phyloP scores from a whole-genome alignment of 2,888 invertebrate species.

The Agrochola macilenta region DNA sequence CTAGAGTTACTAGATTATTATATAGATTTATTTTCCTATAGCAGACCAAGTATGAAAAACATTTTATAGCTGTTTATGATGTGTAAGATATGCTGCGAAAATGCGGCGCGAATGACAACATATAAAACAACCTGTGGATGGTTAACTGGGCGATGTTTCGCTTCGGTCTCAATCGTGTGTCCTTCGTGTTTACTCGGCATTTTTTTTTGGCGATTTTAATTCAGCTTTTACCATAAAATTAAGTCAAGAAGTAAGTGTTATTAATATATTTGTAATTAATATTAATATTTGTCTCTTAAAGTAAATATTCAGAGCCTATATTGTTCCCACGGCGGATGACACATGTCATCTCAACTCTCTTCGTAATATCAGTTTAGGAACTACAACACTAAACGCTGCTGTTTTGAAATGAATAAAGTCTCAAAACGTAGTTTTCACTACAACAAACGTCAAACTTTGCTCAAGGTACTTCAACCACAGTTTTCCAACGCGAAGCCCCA shows the following conservation, averaged over 20 bases:
- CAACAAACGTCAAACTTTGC: conserved; percentile 16
- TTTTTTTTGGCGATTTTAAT: background rate
- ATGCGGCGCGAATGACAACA: conserved; percentile 28
- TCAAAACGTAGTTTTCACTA: background rate
- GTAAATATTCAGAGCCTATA: background rate
- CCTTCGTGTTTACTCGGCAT: background rate
- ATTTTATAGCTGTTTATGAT: conserved; percentile 66
- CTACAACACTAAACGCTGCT: background rate
- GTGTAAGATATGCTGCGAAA: conserved; percentile 65
- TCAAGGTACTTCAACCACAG: conserved; percentile 9
- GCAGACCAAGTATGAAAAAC: conserved; percentile 26
- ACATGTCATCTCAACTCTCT: background rate
- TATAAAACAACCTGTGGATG: conserved; percentile 50
- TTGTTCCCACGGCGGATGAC: background rate
- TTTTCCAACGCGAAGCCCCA: background rate
- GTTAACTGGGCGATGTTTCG: background rate
- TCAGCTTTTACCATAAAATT: background rate
- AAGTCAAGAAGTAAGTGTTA: background rate
- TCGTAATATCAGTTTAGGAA: background rate
- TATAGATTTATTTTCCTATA: conserved; percentile 6
- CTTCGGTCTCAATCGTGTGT: conserved; percentile 12
- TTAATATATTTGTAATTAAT: background rate
- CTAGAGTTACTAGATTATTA: background rate
- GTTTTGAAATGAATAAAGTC: background rate
- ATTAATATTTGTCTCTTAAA: background rate